Base-by-base conservation (phyloP, 2,113 vertebrate genomes). In the Anolis sagrei region DNA sequence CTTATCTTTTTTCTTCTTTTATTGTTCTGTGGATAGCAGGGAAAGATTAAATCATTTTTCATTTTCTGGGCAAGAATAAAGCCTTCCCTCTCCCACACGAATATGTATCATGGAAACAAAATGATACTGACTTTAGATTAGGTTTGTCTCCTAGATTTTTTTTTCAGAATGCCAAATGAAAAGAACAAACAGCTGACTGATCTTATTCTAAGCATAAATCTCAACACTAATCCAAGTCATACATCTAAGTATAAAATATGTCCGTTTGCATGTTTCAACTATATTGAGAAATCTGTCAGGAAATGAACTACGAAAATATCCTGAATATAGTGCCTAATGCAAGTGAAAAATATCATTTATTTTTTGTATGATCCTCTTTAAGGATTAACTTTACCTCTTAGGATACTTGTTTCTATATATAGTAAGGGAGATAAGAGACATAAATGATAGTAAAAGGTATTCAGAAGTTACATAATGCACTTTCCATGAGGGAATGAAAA, bases 221-320 rank as follows among this genome's bases (percentile, higher is more conserved):
- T 81, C 69, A 75, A 23, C 78, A 74, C 77, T 89, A 76, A 91
- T 89, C 88, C 64, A 0, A 0, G 36, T 89, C 0, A 0, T 68
- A 83, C 58, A 1, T 87, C 90, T 92, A 91, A 90, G 88, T 88
- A 85, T 88, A 86, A 93, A 62, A 90, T 76, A 61, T 61, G 89
- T 76, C 74, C 72, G 21, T 90, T 91, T 82, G 54, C n/a, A 25
- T 87, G 73, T 79, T 82, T 76, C 88, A 85, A 32, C 34, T 91
- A 92, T 85, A 87, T 84, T 89, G 78, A 90, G 78, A 90, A 74
- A 92, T 89, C 66, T 94, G 89, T 23, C 76, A 93, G 79, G 89
- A 94, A 91, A 66, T 72, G 77, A 84, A 83, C 91, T 90, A 88
- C 69, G 82, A 84, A 91, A 92, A 69, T 84, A 36, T 29, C 70